Evolutionary conservation across 2,888 invertebrate species (phyloP).

Genomic region (Pterostichus niger): DNA sequence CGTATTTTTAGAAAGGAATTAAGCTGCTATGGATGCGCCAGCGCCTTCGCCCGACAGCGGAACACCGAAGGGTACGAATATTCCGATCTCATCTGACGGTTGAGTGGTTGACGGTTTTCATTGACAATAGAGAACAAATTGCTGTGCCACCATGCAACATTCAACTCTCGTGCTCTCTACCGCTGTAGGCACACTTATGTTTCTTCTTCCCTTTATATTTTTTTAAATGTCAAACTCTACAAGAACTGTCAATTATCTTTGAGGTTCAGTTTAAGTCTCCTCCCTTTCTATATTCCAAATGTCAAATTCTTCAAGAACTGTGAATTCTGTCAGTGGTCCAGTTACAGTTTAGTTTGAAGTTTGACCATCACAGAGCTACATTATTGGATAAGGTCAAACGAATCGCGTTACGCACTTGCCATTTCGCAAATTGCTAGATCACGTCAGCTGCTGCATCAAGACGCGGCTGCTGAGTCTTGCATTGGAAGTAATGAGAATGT

Average conservation of each 20-base stretch:
- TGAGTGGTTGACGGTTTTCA: no score
- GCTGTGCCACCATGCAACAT: no score
- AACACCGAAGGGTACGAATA: conserved; percentile 10
- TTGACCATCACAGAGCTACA: background rate
- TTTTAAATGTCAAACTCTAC: no score
- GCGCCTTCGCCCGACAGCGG: background rate
- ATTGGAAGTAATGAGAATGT: background rate
- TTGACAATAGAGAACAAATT: no score
- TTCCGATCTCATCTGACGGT: background rate
- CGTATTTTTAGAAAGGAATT: conserved; percentile 68
- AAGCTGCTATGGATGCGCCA: conserved; percentile 49
- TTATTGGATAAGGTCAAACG: conserved; percentile 37
- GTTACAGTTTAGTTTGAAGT: background rate
- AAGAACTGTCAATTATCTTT: no score
- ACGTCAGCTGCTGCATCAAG: conserved; percentile 11
- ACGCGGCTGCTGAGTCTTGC: background rate
- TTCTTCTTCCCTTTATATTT: no score
- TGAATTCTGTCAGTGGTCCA: background rate
- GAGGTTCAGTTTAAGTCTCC: no score
- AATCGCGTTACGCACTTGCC: conserved; percentile 5
- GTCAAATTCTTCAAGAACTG: no score
- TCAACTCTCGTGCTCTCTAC: no score
- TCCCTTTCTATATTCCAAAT: no score
- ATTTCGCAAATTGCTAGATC: conserved; percentile 20
- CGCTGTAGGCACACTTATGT: no score